Conservation (phyloP, 35 echinoderm and acorn worm species). For the Lytechinus pictus region DNA sequence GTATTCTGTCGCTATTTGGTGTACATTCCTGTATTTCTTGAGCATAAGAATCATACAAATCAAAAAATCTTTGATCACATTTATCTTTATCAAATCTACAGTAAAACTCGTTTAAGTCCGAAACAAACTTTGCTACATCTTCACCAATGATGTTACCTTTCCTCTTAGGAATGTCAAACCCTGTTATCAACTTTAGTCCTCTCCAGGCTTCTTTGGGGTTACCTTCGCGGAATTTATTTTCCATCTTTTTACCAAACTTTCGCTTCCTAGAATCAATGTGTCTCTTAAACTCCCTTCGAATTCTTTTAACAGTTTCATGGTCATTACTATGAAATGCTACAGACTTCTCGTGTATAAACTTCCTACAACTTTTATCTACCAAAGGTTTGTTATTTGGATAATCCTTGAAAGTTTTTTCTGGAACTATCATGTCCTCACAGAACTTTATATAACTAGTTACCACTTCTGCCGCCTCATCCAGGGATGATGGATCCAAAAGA, state of each 20-base stretch:
- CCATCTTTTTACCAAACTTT: conserved; percentile 23
- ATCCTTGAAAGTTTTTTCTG: conserved; percentile 26
- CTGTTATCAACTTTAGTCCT: conserved; percentile 14
- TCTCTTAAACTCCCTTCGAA: not conserved
- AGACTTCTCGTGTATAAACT: conserved; percentile 20
- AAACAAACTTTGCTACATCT: not conserved
- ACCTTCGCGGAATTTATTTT: not conserved
- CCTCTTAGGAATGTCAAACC: not conserved
- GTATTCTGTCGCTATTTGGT: not conserved
- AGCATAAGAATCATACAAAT: not conserved
- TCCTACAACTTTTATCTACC: not conserved
- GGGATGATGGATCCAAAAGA: not conserved
- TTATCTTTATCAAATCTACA: conserved; percentile 16
- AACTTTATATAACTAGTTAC: not conserved
- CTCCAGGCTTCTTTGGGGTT: too few relatives aligned
- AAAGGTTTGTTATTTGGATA: conserved; percentile 14
- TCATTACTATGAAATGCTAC: not conserved
- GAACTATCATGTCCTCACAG: not conserved
- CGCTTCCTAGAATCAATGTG: conserved; percentile 8
- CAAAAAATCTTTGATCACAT: not conserved
- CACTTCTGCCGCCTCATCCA: conserved; percentile 16
- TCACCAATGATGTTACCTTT: not conserved
- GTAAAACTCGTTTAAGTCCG: conserved; percentile 8
- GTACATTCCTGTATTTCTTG: not conserved
- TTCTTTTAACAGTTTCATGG: not conserved